Conservation (phyloP, 2,888 invertebrate species). For the Sympetrum striolatum region DNA sequence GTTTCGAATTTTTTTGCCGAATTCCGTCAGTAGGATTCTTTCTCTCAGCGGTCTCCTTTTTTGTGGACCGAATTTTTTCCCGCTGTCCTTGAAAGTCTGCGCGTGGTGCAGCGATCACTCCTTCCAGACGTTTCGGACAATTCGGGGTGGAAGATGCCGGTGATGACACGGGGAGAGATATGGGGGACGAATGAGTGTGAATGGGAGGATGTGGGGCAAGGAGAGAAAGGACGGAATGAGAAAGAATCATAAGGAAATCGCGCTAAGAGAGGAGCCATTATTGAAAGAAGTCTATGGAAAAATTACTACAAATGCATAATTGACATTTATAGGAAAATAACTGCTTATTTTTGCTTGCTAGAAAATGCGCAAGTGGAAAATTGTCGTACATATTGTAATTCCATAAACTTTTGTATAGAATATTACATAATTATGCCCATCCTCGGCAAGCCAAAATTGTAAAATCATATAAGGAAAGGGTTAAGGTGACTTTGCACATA, state of each 20-base stretch:
- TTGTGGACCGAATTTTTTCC: not conserved
- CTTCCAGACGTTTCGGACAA: not conserved
- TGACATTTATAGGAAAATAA: no score
- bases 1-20: not conserved
- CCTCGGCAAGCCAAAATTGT: no score
- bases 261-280: not conserved
- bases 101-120: not conserved
- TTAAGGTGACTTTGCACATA: no score
- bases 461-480: no score
- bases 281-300: not conserved
- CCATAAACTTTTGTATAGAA: no score
- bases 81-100: slow-evolving; percentile 29
- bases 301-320: no score
- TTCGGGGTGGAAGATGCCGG: not conserved
- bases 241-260: not conserved
- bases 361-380: not conserved
- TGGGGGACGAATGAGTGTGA: not conserved
- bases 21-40: not conserved
- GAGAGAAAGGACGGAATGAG: not conserved
- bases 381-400: not conserved
- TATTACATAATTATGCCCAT: no score
- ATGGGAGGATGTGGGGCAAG: not conserved
- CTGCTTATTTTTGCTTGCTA: no score
- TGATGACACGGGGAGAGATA: not conserved
- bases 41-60: not conserved